phyloP scores from a whole-genome alignment of 2,888 invertebrate genomes.

The Caenorhabditis sp. region DNA sequence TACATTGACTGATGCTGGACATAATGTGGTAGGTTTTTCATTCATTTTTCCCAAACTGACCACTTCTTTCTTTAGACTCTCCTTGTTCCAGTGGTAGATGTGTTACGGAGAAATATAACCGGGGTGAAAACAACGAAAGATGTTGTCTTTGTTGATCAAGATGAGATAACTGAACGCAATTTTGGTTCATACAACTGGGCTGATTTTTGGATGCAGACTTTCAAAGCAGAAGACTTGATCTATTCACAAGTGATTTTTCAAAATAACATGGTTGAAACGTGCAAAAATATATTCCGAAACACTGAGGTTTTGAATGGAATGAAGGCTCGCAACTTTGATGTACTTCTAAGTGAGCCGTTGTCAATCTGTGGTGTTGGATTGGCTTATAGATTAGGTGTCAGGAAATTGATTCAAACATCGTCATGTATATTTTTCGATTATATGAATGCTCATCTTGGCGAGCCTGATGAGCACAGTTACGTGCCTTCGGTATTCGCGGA shows the following conservation, averaged over 20 bases:
- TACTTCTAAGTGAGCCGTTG: slow-evolving; percentile 12
- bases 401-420: slow-evolving; percentile 10
- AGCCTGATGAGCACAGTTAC: slow-evolving; percentile 21
- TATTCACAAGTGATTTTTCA: not conserved
- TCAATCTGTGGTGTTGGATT: slow-evolving; percentile 17
- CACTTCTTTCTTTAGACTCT: not conserved
- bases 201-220: slow-evolving; percentile 7
- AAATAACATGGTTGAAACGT: slow-evolving; percentile 2
- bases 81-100: not conserved
- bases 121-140: not conserved
- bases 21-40: slow-evolving; percentile 38
- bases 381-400: slow-evolving; percentile 12
- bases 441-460: slow-evolving; percentile 11
- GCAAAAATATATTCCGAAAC: slow-evolving; percentile 11
- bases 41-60: no score
- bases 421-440: slow-evolving; percentile 18
- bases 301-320: slow-evolving; percentile 8
- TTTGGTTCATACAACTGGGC: not conserved
- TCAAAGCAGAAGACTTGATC: not conserved
- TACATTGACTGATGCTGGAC: slow-evolving; percentile 34
- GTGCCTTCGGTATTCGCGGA: not conserved
- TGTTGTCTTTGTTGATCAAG: not conserved
- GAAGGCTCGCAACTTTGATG: slow-evolving; percentile 12
- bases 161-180: not conserved
- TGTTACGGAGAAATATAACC: not conserved